Conservation (phyloP, 2,888 invertebrate species). For the Drosophila cognata region DNA sequence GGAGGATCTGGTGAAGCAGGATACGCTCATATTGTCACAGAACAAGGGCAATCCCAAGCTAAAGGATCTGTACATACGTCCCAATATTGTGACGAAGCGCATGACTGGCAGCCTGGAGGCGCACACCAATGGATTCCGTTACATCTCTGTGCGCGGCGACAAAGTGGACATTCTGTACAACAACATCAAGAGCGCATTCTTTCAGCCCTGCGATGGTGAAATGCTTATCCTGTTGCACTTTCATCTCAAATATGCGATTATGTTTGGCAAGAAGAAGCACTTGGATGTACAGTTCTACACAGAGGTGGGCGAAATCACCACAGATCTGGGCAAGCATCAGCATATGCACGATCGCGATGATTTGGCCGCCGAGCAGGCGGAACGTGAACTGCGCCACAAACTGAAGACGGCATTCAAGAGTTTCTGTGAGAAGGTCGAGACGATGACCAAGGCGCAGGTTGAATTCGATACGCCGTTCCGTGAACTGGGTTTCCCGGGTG, state of each 20-base stretch:
- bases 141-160: slow-evolving; percentile 99
- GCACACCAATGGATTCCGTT: slow-evolving; percentile 97
- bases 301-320: slow-evolving; percentile 99
- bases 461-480: slow-evolving; percentile 99
- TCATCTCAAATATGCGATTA: slow-evolving; percentile 99
- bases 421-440: slow-evolving; percentile 98
- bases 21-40: slow-evolving; percentile 95
- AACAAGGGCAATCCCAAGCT: slow-evolving; percentile 99
- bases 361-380: slow-evolving; percentile 98
- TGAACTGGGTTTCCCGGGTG: slow-evolving; percentile 98
- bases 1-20: slow-evolving; percentile 99
- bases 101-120: slow-evolving; percentile 98
- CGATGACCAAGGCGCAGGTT: slow-evolving; percentile 97
- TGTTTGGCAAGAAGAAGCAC: slow-evolving; percentile 99
- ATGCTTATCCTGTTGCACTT: slow-evolving; percentile 99
- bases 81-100: slow-evolving; percentile 98
- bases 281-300: slow-evolving; percentile 99
- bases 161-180: slow-evolving; percentile 99
- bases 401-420: slow-evolving; percentile 99
- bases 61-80: slow-evolving; percentile 98
- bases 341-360: slow-evolving; percentile 99
- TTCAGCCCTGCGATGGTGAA: slow-evolving; percentile 99
- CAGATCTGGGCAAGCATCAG: slow-evolving; percentile 99
- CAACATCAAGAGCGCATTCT: slow-evolving; percentile 99
- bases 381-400: slow-evolving; percentile 97